A percentile compares a stretch with the other conserved stretches of the same genome.
phyloP scores from a whole-genome alignment of 2,797 vertebrate genomes.

The Esox lucius region DNA sequence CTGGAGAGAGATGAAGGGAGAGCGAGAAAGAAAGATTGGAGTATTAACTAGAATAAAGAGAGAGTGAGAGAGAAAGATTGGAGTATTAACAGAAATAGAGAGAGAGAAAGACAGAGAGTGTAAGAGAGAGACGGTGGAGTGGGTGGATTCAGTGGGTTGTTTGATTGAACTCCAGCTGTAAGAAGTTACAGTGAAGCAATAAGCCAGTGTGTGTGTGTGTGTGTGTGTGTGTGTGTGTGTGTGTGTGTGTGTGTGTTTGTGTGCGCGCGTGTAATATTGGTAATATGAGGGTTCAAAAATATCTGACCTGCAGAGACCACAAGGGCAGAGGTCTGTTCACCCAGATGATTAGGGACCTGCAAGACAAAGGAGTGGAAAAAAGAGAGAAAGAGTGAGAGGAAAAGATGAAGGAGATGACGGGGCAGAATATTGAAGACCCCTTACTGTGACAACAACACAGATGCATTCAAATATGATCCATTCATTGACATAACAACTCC shows the following conservation, averaged over 20 bases:
- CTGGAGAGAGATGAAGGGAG: constrained; percentile 51
- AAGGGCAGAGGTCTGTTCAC: constrained; percentile 83
- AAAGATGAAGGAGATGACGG: constrained; percentile 1
- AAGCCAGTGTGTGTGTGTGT: constrained; percentile 15
- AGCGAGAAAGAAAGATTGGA: constrained; percentile 10
- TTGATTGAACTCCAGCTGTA: constrained; percentile 62
- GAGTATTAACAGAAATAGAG: not conserved
- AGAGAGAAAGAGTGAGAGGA: not conserved
- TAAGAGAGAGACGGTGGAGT: constrained; percentile 28
- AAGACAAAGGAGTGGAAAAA: constrained; percentile 24
- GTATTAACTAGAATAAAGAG: not conserved
- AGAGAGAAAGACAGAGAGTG: constrained; percentile 10
- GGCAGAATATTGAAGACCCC: constrained; percentile 9
- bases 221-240: not conserved
- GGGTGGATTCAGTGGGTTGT: constrained; percentile 66
- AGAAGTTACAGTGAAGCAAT: constrained; percentile 41
- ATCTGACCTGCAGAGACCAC: constrained; percentile 82
- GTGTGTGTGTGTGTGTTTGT: constrained; percentile 11
- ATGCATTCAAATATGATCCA: constrained; percentile 1
- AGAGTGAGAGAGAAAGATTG: constrained; percentile 13
- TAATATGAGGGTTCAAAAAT: constrained; percentile 12
- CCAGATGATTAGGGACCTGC: constrained; percentile 85
- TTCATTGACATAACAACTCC: constrained; percentile 21
- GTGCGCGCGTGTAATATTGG: not conserved
- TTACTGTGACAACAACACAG: not conserved